These are phyloP conservation scores for Sweltsa coloradensis DNA, from an alignment of 1,140 invertebrate genomes.

Conservation along the genomic window DNA sequence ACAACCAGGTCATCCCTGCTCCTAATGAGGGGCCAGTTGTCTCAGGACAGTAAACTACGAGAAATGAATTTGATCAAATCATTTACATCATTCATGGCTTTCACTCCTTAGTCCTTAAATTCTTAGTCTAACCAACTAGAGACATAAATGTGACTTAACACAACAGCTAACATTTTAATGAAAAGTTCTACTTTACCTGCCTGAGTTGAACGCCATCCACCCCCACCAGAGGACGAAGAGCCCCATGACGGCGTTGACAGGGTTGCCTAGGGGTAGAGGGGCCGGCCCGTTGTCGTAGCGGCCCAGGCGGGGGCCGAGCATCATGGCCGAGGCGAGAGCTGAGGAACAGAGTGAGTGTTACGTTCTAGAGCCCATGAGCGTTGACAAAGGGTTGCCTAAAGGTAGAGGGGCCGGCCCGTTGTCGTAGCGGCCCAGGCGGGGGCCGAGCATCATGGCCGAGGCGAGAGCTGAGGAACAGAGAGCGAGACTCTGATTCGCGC, in stretches of 20 bases:
- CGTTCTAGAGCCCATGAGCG: constrained; percentile 86
- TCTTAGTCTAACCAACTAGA: no score
- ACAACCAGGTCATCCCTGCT: no score
- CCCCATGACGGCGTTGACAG: constrained; percentile 83
- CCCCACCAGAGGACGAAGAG: constrained; percentile 93
- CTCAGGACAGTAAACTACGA: no score
- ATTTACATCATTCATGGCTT: no score
- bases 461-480: constrained; percentile 79
- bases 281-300: constrained; percentile 65
- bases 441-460: constrained; percentile 79
- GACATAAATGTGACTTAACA: no score
- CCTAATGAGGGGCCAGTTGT: no score
- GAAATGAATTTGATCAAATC: no score
- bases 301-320: constrained; percentile 80
- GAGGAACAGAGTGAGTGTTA: constrained; percentile 15
- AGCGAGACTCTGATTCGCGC: no score
- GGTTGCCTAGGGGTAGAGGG: constrained; percentile 69
- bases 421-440: constrained; percentile 75
- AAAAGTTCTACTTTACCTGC: constrained; percentile 38
- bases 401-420: constrained; percentile 59
- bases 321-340: constrained; percentile 76
- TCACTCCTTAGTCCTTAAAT: no score
- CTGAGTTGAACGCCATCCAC: constrained; percentile 88
- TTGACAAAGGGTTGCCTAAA: constrained; percentile 79
- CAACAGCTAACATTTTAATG: no score